Percentiles rank a stretch among this genome's conserved stretches.
Evolutionary conservation across 2,888 invertebrate species (phyloP).

Genomic region (Lasioglossum malachurum): DNA sequence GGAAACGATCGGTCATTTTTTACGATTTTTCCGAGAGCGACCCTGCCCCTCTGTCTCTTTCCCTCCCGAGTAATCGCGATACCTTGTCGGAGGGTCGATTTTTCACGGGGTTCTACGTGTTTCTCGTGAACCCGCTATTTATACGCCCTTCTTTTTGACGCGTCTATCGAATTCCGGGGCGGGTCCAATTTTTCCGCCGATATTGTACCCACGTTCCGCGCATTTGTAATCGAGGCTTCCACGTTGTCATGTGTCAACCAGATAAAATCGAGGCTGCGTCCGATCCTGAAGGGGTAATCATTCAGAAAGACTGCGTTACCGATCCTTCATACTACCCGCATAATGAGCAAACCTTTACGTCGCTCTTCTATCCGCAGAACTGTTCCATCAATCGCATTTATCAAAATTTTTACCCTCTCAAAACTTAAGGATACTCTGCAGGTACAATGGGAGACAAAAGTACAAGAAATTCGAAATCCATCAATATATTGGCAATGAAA

Average conservation of each 20-base stretch:
- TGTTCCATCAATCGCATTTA: neutral
- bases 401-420: neutral
- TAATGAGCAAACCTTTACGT: neutral
- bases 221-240: conserved; percentile 51
- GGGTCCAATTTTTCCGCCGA: conserved; percentile 59
- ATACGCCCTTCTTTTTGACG: conserved; percentile 55
- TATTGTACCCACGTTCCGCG: conserved; percentile 49
- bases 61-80: conserved; percentile 32
- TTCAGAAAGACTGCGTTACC: neutral
- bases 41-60: neutral
- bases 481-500: too few relatives aligned
- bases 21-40: conserved; percentile 21
- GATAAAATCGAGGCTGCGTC: conserved; percentile 16
- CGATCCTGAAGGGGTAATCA: neutral
- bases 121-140: conserved; percentile 51
- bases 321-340: neutral
- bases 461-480: too few relatives aligned
- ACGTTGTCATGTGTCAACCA: conserved; percentile 9
- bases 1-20: conserved; percentile 45
- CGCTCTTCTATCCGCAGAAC: neutral
- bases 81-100: conserved; percentile 32
- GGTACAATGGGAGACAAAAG: too few relatives aligned
- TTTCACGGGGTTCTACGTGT: conserved; percentile 41
- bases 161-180: conserved; percentile 58
- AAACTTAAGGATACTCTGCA: too few relatives aligned